Evolutionary conservation across 1,140 invertebrate species (phyloP).

Genomic region (Cotesia glomerata): DNA sequence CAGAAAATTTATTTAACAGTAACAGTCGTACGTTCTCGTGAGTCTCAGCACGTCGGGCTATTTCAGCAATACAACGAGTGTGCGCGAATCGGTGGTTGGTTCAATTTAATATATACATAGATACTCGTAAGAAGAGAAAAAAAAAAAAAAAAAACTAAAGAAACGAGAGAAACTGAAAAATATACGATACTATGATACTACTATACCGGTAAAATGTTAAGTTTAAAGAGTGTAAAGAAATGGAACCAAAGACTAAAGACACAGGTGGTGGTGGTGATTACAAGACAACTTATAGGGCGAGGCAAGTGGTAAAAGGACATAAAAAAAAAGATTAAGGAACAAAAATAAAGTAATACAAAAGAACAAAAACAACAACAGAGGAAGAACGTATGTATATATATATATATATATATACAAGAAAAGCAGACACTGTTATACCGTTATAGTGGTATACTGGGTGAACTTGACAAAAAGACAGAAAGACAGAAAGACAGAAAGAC

Average conservation of each 20-base stretch:
- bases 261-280: constrained; percentile 27
- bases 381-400: no score
- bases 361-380: no score
- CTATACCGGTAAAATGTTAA: no score
- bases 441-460: no score
- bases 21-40: constrained; percentile 27
- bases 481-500: not conserved
- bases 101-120: not conserved
- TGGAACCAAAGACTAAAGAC: constrained; percentile 9
- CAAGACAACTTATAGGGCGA: constrained; percentile 22
- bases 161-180: no score
- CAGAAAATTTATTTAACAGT: constrained; percentile 44
- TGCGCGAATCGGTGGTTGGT: constrained; percentile 1
- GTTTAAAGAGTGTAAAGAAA: constrained; percentile 8
- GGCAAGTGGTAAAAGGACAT: constrained; percentile 28
- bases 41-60: constrained; percentile 47
- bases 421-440: no score
- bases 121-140: no score
- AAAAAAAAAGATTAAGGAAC: no score
- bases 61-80: constrained; percentile 36
- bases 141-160: no score
- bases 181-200: no score
- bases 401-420: no score
- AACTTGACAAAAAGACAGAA: not conserved
- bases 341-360: no score